A percentile compares a stretch with the other conserved stretches of the same genome.
Evolutionary conservation across 1,140 invertebrate genomes (phyloP).

Genomic region (Drosophila subpulchrella): DNA sequence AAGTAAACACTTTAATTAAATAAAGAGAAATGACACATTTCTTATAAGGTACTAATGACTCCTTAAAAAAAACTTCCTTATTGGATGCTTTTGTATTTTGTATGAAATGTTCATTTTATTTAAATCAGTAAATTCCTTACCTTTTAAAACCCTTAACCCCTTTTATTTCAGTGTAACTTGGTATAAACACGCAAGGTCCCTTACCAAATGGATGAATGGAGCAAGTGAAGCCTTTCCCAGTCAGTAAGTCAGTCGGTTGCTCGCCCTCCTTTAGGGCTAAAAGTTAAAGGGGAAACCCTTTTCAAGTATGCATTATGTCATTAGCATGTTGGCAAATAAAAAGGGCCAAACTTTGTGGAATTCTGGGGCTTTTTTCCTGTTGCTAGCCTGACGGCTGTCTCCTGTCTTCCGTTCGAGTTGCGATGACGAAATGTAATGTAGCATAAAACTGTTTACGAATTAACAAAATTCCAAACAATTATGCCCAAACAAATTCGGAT

Average conservation of each 20-base stretch:
- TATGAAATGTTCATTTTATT: no score
- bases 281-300: constrained; percentile 42
- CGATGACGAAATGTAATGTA: constrained; percentile 60
- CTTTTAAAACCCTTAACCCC: not conserved
- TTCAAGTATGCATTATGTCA: constrained; percentile 82
- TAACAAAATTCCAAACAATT: constrained; percentile 80
- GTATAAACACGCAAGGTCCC: constrained; percentile 64
- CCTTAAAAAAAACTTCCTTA: no score
- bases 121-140: not conserved
- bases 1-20: no score
- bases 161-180: constrained; percentile 36
- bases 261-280: not conserved
- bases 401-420: constrained; percentile 28
- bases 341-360: constrained; percentile 63
- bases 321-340: constrained; percentile 79
- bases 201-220: constrained; percentile 16
- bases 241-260: constrained; percentile 37
- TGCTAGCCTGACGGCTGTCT: constrained; percentile 27
- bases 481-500: constrained; percentile 56
- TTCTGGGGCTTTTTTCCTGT: constrained; percentile 4
- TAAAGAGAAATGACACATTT: no score
- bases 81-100: no score
- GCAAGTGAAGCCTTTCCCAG: constrained; percentile 45
- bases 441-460: constrained; percentile 72
- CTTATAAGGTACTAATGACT: no score